Conservation (phyloP, 2,888 invertebrate genomes). For the Sphecodes monilicornis region DNA sequence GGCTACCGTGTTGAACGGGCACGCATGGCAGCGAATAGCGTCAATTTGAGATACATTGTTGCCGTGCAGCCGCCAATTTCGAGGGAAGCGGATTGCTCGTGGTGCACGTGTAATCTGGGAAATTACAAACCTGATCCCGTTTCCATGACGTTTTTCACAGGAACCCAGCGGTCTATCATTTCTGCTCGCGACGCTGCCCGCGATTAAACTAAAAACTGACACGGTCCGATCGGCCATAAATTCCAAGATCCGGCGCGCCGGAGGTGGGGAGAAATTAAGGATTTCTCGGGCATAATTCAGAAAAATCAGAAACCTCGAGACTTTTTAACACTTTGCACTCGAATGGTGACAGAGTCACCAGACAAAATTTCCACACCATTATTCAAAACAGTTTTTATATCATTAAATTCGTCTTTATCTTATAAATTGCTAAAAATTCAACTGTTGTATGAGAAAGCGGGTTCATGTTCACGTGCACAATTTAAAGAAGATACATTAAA, state of each 20-base stretch:
- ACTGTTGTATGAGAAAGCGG: too few relatives aligned
- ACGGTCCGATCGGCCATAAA: constrained; percentile 7
- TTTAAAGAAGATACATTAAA: too few relatives aligned
- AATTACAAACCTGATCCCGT: constrained; percentile 15
- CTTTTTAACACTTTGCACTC: too few relatives aligned
- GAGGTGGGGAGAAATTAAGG: background rate
- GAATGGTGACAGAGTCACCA: too few relatives aligned
- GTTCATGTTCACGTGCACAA: too few relatives aligned
- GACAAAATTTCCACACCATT: too few relatives aligned
- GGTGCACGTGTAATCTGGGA: constrained; percentile 1
- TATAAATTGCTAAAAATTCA: too few relatives aligned
- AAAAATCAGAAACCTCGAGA: background rate
- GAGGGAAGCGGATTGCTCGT: constrained; percentile 5
- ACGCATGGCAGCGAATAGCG: constrained; percentile 1
- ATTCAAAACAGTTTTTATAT: too few relatives aligned
- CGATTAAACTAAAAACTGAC: constrained; percentile 21
- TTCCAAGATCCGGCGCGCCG: background rate
- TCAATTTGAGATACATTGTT: constrained; percentile 22
- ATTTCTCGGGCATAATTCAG: background rate
- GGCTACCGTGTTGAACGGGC: constrained; percentile 3
- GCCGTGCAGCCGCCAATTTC: constrained; percentile 20
- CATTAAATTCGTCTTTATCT: too few relatives aligned
- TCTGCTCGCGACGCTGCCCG: background rate
- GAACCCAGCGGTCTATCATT: constrained; percentile 6
- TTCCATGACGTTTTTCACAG: constrained; percentile 11